Percentiles rank a stretch among this genome's conserved stretches.
These are phyloP conservation scores for Anableps anableps DNA, from an alignment of 2,797 vertebrate genomes.

Conservation along the genomic window DNA sequence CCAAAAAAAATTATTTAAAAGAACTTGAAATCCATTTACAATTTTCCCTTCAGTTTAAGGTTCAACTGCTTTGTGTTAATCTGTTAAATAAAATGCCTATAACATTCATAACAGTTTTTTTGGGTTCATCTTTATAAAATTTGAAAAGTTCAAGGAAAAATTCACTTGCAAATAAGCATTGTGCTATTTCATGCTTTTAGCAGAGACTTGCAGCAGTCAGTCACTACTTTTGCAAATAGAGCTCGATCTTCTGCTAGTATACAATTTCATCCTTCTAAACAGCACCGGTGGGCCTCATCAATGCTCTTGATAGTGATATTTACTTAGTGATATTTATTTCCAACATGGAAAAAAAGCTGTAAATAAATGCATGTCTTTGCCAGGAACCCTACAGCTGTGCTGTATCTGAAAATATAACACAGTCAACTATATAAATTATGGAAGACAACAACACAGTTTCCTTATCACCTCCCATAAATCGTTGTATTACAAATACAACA, in stretches of 20 bases:
- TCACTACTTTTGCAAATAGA: conserved; percentile 30
- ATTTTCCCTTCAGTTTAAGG: not conserved
- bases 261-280: conserved; percentile 39
- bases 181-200: conserved; percentile 7
- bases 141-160: not conserved
- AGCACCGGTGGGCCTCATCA: conserved; percentile 32
- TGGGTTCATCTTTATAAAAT: not conserved
- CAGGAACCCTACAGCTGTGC: conserved; percentile 41
- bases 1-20: no score
- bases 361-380: conserved; percentile 57
- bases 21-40: not conserved
- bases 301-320: conserved; percentile 53
- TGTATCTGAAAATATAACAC: conserved; percentile 63
- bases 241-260: conserved; percentile 55
- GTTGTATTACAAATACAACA: conserved; percentile 44
- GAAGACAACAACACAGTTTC: conserved; percentile 73
- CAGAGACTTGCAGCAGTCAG: conserved; percentile 32
- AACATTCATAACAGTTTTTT: not conserved
- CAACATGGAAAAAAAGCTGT: conserved; percentile 48
- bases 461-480: conserved; percentile 78
- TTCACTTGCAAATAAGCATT: conserved; percentile 3
- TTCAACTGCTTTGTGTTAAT: not conserved
- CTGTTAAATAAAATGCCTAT: not conserved
- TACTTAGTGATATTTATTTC: conserved; percentile 70
- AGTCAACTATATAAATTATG: conserved; percentile 72